Evolutionary conservation across 1,140 invertebrate genomes (phyloP), one percentile per base, ranked within the genome.

Genomic region (Aphelenchoides besseyi): DNA sequence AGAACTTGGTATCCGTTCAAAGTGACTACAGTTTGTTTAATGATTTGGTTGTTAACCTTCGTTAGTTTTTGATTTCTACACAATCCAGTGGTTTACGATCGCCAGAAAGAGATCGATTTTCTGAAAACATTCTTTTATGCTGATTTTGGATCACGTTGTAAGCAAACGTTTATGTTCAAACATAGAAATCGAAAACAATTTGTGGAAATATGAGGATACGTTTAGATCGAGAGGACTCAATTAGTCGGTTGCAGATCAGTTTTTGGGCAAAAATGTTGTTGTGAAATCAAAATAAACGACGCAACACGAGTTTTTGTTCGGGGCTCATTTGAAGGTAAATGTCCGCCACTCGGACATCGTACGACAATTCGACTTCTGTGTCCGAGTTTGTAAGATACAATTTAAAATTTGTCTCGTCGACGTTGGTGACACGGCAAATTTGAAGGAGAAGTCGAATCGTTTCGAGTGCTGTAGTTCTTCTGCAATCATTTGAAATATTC

Each of bases 391-490:
- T 8, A 5, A 28, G 23, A 59, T 16, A 59, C 5, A 59, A 8
- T 33, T 59, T 59, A 23, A 8, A 66, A 16, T 66, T 9, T 12
- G 30, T 66, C 32, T 66, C 63, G 32, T 36, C 36, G 12, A 37
- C 63, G 16, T 66, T 29, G n/a, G n/a, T 53, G n/a, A 78, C 37
- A 23, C 79, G 73, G 37, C 75, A 80, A 26, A 76, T 68, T 69
- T 76, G 75, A 3, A 71, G 23, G 37, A 76, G 53, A 30, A 76
- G 48, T 57, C 29, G 64, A 2, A 79, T n/a, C 18, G 72, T 59
- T 63, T 76, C 70, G 1, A 35, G 28, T 29, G 59, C 73, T 2
- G 75, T 74, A 30, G 75, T 76, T 32, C 73, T 37, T 37, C 32
- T 29, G 63, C 26, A 48, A 48, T 12, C 41, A 48, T 23, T 23